Base-by-base conservation (phyloP, 2,888 invertebrate species). In the Drosophila mimetica region DNA sequence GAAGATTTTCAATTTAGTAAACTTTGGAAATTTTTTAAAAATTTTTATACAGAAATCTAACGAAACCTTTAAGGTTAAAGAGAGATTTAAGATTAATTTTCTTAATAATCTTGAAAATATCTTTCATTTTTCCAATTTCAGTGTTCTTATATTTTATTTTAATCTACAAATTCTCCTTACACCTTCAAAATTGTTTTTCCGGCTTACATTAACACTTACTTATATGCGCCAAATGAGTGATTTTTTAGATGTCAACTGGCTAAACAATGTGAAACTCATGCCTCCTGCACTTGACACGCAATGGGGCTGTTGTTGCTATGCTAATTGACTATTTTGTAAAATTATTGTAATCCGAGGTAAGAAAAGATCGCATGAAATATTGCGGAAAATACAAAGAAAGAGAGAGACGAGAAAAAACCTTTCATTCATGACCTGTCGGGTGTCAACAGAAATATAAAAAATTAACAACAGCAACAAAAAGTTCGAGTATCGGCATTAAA, bases 281-380 rank as follows among this genome's bases (percentile, higher is more conserved):
- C 63, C 41, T 28, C 46, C n/a, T 42, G 11, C 41, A 64, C 63
- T 46, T 37, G 63, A 30, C 63, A 64, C 65, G 63, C 65, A 51
- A 64, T 36, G 34, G 44, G n/a, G 64, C 39, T 65, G 46, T 25
- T 55, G 46, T 65, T 75, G 74, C 63, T 72, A 71, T 64, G 87
- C 64, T 78, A 84, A 88, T 77, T 79, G 74, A 79, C 71, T 83
- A 83, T 71, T 88, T 83, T 73, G 78, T 65, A 66, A 65, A 88
- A 86, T 82, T 83, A 61, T 73, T 67, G 67, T 83, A 76, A 82
- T 79, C 77, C 36, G 74, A 54, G 54, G 30, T 20, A 54, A 57
- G 39, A 44, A 58, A 37, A 28, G 18, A 44, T 37, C 22, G 37
- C 32, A 55, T 20, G 28, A 20, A 50, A 32, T 18, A 9, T 2